Base-by-base conservation (phyloP, 2,797 vertebrate genomes). In the Margarornis squamiger region DNA sequence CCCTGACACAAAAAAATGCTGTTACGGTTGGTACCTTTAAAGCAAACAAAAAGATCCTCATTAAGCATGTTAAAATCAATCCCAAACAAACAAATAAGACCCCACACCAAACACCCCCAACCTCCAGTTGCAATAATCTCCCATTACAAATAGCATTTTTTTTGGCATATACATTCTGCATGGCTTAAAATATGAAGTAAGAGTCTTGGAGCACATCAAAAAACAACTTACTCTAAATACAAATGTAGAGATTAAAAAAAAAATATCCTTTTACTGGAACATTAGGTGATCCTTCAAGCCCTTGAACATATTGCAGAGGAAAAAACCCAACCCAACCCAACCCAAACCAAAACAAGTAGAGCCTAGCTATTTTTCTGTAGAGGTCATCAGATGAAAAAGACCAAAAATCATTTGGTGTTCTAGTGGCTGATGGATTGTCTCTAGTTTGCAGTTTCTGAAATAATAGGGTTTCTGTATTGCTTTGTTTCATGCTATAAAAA, bases 141-240 rank as follows among this genome's bases (percentile, higher is more conserved):
- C 13, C n/a, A 52, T 9, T 32, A 14, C 12, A 66, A 49, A 12
- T 54, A 7, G 1, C 4, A 58, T 10, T 49, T n/a, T 30, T 77
- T 76, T 74, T 43, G 1, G 3, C 10, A 1, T 59, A 46, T 46
- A n/a, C 1, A 14, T 49, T 15, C 3, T 43, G 4, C 5, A 19
- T 71, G 21, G 67, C 29, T 55, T 80, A 59, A 90, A 68, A 65
- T 46, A 72, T 2, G 27, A 78, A 63, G 9, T 6, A 59, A 63
- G 34, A 39, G 4, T 68, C 19, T 57, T 86, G 14, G 14, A 83
- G 39, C 6, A 9, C 22, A 51, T 5, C 8, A 72, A 49, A 29
- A 90, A 82, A 30, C 7, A 66, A 51, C n/a, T 71, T 80, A 26
- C 26, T 71, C n/a, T 85, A 76, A 89, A 83, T 41, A 17, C 12